Base-by-base conservation (phyloP, 2,888 invertebrate species). In the Gortyna flavago region DNA sequence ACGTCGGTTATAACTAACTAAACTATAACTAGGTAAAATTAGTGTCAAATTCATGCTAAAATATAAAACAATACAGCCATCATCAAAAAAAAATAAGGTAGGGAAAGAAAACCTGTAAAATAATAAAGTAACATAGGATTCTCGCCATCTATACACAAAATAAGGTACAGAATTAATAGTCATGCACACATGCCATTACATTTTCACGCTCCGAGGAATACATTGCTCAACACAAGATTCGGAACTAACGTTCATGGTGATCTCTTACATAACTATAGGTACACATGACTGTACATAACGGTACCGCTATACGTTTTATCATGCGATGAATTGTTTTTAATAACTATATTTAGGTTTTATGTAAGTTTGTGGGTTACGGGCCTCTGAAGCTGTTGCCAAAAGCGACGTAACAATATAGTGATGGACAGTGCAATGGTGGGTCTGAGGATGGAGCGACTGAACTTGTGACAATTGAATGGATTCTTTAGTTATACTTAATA, bases 201-300 rank as follows among this genome's bases (percentile, higher is more conserved):
- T 93, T 94, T 93, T 93, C 91, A 94, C 91, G 94, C 89, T 92
- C 85, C 85, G 87, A 84, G 81, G 89, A 89, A 79, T 89, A 85
- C 88, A 85, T 92, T 93, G 91, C 92, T 89, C 90, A 92, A 93
- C 91, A 85, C 81, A 81, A 83, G 85, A 83, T 81, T 83, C 77
- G 85, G 83, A 88, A 87, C 85, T 84, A 68, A 81, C 76, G 65
- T 88, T 82, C 84, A 87, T 86, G 77, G 77, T 79, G 81, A 80
- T 84, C 74, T 81, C 80, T 88, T 88, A 78, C 80, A 83, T 85
- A 88, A 86, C 70, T 71, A 48, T 71, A 48, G 38, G 32, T 67
- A 77, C 66, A 75, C 66, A 86, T 85, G 75, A 75, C 77, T 85
- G 76, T 86, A 85, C 80, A 86, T 84, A 84, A 78, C 77, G 16